Base-by-base conservation (phyloP, 1,140 invertebrate species). In the Drosophila bocqueti region DNA sequence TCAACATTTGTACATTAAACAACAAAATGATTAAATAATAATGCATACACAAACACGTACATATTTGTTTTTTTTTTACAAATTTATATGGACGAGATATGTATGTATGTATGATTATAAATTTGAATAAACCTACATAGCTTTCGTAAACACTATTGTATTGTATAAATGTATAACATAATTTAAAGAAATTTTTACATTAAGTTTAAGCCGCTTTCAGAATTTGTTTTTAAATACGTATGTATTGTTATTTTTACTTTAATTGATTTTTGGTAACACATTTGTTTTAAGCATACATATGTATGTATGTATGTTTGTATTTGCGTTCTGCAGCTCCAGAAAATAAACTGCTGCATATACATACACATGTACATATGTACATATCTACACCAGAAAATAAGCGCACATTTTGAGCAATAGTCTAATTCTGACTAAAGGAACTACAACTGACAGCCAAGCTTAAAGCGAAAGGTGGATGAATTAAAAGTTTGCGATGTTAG, bases 361-460 rank as follows among this genome's bases (percentile, higher is more conserved):
- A 4, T 36, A 31, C 24, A 5, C 15, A 31, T 16, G 15, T 50
- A 34, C 36, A 15, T 34, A 16, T 29, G 34, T 40, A 29, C 24
- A 24, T 24, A 24, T 63, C 13, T 63, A 26, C 61, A 63, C 61
- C 24, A 54, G 10, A 54, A 31, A 38, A 63, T 36, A 52, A 38
- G 61, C 16, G 47, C 49, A 40, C 47, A 62, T 52, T 62, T 21
- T 55, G 18, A 55, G 52, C 15, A n/a, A 26, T 38, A 36, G 34
- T 26, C 34, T 36, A 63, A 29, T 13, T 13, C 47, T 38, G 34
- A 63, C 61, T 63, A 63, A 26, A 29, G 61, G 34, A 63, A 31
- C 24, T 29, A 40, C 24, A 13, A 40, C 34, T 52, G 24, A 29
- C 42, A 54, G 34, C 47, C 49, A 3, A 62, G 60, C 60, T 63